Conservation (phyloP, 2,797 vertebrate species). For the Gymnoscopelus microlampas region DNA sequence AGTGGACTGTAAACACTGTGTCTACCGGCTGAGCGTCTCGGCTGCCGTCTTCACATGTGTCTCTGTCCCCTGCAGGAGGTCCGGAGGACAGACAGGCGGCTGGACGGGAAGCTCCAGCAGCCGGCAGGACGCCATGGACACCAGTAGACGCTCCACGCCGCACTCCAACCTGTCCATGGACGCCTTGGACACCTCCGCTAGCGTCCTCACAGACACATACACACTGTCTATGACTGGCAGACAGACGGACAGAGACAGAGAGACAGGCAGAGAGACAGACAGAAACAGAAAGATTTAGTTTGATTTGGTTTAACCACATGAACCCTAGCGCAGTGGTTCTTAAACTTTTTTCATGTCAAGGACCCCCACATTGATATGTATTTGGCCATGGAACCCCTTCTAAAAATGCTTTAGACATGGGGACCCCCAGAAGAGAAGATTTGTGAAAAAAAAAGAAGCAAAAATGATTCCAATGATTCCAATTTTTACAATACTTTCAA, state of each 20-base stretch:
- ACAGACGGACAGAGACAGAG: not conserved
- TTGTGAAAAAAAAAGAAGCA: no score
- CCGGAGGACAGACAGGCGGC: conserved; percentile 64
- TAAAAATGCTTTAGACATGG: no score
- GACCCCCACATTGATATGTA: no score
- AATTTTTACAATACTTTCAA: no score
- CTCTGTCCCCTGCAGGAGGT: conserved; percentile 77
- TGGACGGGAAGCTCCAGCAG: conserved; percentile 81
- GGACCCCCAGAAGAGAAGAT: no score
- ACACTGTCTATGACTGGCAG: conserved; percentile 77
- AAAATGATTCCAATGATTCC: no score
- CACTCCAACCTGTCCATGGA: conserved; percentile 81
- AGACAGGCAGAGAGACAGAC: not conserved
- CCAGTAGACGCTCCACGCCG: conserved; percentile 78
- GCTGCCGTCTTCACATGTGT: conserved; percentile 61
- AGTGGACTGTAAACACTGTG: no score
- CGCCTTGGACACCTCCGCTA: conserved; percentile 76
- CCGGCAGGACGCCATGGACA: conserved; percentile 71
- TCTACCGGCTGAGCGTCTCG: conserved; percentile 70
- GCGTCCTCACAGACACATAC: conserved; percentile 66
- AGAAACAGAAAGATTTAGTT: not conserved
- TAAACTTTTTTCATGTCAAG: no score
- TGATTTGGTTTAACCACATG: not conserved
- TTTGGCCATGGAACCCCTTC: no score
- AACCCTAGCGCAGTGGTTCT: no score